Evolutionary conservation across 2,888 invertebrate genomes (phyloP), one percentile per base, ranked within the genome.

Genomic region (Synergus gifuensis): DNA sequence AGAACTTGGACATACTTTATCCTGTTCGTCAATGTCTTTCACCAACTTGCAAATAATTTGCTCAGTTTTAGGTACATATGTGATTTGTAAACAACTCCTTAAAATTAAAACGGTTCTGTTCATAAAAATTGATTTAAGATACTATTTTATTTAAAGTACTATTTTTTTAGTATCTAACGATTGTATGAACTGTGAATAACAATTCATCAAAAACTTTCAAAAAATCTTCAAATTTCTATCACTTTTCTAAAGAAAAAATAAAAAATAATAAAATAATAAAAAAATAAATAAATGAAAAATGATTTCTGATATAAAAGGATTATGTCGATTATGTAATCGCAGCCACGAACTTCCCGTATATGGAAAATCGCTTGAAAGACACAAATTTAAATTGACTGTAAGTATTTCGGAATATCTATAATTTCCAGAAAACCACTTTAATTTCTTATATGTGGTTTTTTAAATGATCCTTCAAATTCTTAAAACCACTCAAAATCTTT

Each of bases 221-320:
- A 0, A 49, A 16, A n/a, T 7, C 16, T 16, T 36, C 2, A 0
- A 49, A 49, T 49, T 49, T n/a, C 16, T 49, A 2, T 16, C 16
- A 49, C 16, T 16, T 49, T 49, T 28, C 22, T 28, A 28, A 1
- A 28, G 22, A 28, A 28, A 28, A 28, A 22, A 28, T n/a, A n/a
- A n/a, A n/a, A n/a, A n/a, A n/a, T n/a, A n/a, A n/a, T n/a, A n/a
- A n/a, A n/a, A n/a, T n/a, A n/a, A n/a, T n/a, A n/a, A n/a, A n/a
- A n/a, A n/a, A n/a, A n/a, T n/a, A 28, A 28, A 49, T 49, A 12
- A 11, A 40, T 64, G 1, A 64, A 64, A 64, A 67, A 67, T 67
- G 18, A 44, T 67, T 44, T 14, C 14, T 18, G 2, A 11, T 12
- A 18, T 67, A 12, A 44, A 4, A 18, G 66, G 44, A 22, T 9